Evolutionary conservation across 2,888 invertebrate genomes (phyloP).

Genomic region (Phalangium opilio): DNA sequence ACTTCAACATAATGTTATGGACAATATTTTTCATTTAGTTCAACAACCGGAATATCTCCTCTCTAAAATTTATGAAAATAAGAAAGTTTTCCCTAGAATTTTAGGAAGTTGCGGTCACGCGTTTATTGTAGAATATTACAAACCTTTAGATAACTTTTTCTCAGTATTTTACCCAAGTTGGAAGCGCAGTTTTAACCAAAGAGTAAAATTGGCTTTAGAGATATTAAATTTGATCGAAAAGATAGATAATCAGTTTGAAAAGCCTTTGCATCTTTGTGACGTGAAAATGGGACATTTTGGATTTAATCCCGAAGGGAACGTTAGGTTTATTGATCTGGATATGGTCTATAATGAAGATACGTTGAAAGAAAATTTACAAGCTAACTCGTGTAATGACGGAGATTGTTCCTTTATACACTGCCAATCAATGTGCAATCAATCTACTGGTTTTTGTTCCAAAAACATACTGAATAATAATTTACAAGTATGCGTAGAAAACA

Average conservation of each 20-base stretch:
- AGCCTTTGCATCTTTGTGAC: constrained; percentile 50
- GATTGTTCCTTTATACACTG: constrained; percentile 55
- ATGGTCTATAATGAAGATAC: constrained; percentile 42
- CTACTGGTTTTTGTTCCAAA: constrained; percentile 39
- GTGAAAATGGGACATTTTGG: constrained; percentile 52
- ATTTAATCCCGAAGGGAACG: constrained; percentile 29
- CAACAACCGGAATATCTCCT: constrained; percentile 52
- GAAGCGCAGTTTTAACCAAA: constrained; percentile 19
- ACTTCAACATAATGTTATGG: constrained; percentile 33
- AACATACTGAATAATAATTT: constrained; percentile 47
- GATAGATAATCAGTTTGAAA: constrained; percentile 42
- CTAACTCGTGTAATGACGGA: constrained; percentile 39
- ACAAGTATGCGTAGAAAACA: constrained; percentile 36
- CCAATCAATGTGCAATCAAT: constrained; percentile 42
- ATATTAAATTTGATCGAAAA: constrained; percentile 45
- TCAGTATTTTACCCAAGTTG: constrained; percentile 16
- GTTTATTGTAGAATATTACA: constrained; percentile 47
- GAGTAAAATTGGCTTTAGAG: constrained; percentile 29
- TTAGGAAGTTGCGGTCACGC: constrained; percentile 50
- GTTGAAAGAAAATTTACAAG: constrained; percentile 19
- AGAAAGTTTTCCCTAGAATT: constrained; percentile 47
- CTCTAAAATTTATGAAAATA: constrained; percentile 41
- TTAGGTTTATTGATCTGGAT: constrained; percentile 45
- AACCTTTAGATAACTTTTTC: constrained; percentile 34
- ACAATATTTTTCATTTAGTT: constrained; percentile 45